phyloP scores from a whole-genome alignment of 2,113 vertebrate genomes.

The Phyllostomus discolor region DNA sequence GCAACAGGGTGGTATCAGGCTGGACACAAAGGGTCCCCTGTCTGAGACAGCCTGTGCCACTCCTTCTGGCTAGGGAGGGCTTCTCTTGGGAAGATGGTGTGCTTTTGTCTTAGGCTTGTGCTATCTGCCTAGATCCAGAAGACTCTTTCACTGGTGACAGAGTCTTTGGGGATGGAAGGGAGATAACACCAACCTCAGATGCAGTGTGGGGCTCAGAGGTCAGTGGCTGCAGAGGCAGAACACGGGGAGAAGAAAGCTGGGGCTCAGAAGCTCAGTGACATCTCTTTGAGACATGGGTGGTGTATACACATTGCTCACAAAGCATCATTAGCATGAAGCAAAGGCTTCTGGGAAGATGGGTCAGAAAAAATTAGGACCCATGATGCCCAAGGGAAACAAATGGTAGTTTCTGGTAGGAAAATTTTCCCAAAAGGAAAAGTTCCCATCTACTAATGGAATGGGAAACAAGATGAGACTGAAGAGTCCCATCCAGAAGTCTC shows the following conservation, averaged over 20 bases:
- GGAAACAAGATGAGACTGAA: background rate
- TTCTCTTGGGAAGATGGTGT: background rate
- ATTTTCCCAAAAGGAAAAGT: background rate
- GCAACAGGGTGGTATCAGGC: background rate
- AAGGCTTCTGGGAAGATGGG: background rate
- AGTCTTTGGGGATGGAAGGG: background rate
- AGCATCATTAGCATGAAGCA: background rate
- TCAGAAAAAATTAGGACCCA: background rate
- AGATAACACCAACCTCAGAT: background rate
- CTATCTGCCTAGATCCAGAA: background rate
- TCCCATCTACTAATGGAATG: background rate
- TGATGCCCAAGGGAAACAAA: background rate
- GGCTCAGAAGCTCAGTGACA: background rate
- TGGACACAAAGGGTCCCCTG: background rate
- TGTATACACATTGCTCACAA: background rate
- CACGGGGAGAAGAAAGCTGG: background rate
- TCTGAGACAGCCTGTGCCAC: background rate
- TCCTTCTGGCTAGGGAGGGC: background rate
- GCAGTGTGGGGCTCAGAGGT: background rate
- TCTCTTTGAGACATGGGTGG: background rate
- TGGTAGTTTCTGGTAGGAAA: background rate
- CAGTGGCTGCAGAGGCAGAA: background rate
- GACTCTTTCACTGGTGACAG: background rate
- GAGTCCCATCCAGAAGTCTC: background rate
- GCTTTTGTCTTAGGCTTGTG: background rate